These are phyloP conservation scores for Oscheius onirici DNA, from an alignment of 2,888 invertebrate species.

Conservation along the genomic window DNA sequence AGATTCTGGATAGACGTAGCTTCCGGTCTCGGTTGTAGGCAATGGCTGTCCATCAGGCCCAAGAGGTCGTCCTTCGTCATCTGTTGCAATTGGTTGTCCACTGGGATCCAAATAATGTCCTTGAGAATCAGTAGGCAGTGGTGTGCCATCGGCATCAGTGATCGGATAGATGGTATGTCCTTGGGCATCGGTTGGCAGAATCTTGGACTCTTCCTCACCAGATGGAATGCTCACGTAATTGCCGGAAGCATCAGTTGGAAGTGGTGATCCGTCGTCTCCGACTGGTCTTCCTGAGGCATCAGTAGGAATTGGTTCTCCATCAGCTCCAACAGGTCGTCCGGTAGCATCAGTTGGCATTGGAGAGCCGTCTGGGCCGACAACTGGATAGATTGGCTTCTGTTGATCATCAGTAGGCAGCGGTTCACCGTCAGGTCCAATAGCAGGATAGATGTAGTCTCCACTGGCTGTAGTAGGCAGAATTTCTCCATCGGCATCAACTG, in stretches of 20 bases:
- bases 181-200: slow-evolving; percentile 28
- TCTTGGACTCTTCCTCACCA: background rate
- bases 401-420: background rate
- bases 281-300: slow-evolving; percentile 45
- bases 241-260: slow-evolving; percentile 10
- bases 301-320: slow-evolving; percentile 49
- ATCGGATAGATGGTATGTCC: slow-evolving; percentile 32
- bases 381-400: slow-evolving; percentile 40
- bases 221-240: slow-evolving; percentile 36
- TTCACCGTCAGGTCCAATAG: background rate
- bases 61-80: slow-evolving; percentile 42
- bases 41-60: slow-evolving; percentile 37
- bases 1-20: slow-evolving; percentile 59
- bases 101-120: slow-evolving; percentile 34
- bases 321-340: slow-evolving; percentile 40
- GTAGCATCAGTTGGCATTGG: slow-evolving; percentile 43
- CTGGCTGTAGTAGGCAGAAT: slow-evolving; percentile 22
- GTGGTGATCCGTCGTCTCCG: background rate
- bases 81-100: slow-evolving; percentile 43
- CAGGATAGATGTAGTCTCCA: slow-evolving; percentile 14
- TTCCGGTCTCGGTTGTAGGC: slow-evolving; percentile 53
- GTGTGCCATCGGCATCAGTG: slow-evolving; percentile 38
- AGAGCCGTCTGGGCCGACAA: slow-evolving; percentile 38
- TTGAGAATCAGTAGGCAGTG: slow-evolving; percentile 38
- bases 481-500: slow-evolving; percentile 36